Evolutionary conservation across 2,797 vertebrate species (phyloP).

Genomic region (Sphaeramia orbicularis): DNA sequence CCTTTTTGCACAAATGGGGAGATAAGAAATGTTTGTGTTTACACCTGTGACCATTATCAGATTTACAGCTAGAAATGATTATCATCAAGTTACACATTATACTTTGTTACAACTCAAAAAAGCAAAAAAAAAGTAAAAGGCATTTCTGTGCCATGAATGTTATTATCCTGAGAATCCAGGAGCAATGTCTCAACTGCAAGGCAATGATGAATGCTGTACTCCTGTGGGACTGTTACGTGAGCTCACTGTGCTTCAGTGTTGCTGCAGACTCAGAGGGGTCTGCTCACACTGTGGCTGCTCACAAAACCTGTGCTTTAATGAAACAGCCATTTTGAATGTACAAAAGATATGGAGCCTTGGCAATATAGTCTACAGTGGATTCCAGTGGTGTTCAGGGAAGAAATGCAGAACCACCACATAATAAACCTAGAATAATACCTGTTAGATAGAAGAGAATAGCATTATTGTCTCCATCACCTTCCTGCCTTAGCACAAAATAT

Average conservation of each 20-base stretch:
- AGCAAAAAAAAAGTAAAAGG: background rate
- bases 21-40: slow-evolving; percentile 5
- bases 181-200: slow-evolving; percentile 59
- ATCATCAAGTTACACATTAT: background rate
- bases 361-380: slow-evolving; percentile 3
- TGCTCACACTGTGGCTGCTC: slow-evolving; percentile 43
- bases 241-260: slow-evolving; percentile 63
- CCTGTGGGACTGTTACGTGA: slow-evolving; percentile 67
- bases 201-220: slow-evolving; percentile 57
- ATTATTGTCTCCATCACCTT: background rate
- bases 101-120: slow-evolving; percentile 5
- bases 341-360: slow-evolving; percentile 34
- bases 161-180: slow-evolving; percentile 42
- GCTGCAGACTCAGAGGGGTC: slow-evolving; percentile 64
- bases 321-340: slow-evolving; percentile 74
- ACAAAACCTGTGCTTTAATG: slow-evolving; percentile 68
- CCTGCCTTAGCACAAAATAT: too few relatives aligned
- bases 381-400: background rate
- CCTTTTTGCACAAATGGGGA: slow-evolving; percentile 7
- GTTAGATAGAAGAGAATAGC: background rate
- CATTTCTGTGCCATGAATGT: slow-evolving; percentile 22
- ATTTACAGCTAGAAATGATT: background rate
- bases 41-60: background rate
- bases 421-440: too few relatives aligned
- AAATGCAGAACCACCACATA: too few relatives aligned